phyloP scores from a whole-genome alignment of 2,113 vertebrate genomes.

The Mesembrinibis cayennensis region DNA sequence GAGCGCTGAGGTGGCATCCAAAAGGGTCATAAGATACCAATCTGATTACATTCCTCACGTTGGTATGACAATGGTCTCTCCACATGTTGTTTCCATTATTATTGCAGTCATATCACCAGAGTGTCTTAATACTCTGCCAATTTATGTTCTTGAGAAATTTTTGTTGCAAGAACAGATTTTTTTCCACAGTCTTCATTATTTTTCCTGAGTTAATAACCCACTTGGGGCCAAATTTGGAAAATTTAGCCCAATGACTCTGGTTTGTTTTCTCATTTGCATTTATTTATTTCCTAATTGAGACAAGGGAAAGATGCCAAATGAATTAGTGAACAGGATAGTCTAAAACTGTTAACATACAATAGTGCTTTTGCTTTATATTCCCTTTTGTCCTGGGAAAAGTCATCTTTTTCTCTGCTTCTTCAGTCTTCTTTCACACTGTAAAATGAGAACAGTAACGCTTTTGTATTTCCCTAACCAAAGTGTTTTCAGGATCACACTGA shows the following conservation, averaged over 20 bases:
- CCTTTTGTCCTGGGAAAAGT: background rate
- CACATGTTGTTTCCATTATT: conserved; percentile 31
- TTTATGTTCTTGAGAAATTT: conserved; percentile 25
- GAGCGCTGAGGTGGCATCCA: conserved; percentile 7
- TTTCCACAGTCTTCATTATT: background rate
- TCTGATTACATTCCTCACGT: background rate
- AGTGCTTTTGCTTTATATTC: background rate
- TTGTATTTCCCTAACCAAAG: background rate
- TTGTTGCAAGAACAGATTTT: background rate
- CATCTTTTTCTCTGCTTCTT: background rate
- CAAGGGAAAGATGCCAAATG: background rate
- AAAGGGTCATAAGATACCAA: background rate
- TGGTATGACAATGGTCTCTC: background rate
- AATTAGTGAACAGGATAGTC: background rate
- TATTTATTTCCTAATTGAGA: background rate
- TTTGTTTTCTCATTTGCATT: background rate
- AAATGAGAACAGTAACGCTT: background rate
- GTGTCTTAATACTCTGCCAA: background rate
- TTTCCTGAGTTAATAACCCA: background rate
- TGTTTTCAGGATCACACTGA: background rate
- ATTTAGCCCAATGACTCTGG: background rate
- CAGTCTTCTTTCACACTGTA: background rate
- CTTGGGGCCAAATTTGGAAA: background rate
- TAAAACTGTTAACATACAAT: background rate
- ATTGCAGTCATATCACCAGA: background rate